Base-by-base conservation (phyloP, 2,113 vertebrate species). In the Paralichthys olivaceus region DNA sequence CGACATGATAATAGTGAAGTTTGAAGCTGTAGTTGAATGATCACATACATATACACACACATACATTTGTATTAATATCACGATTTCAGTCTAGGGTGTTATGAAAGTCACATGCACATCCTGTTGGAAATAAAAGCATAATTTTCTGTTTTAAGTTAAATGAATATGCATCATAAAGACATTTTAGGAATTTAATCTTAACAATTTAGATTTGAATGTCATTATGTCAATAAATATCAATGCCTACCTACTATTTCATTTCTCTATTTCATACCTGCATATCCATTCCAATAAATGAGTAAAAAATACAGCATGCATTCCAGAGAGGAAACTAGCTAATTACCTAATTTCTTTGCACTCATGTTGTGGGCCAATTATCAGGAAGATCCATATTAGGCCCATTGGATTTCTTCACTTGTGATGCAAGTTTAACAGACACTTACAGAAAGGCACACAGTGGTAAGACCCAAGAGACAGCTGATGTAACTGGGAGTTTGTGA, bases 311-410 rank as follows among this genome's bases (percentile, higher is more conserved):
- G 20, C 49, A 25, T 60, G 68, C 9, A 25, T 29, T 72, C 72
- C 58, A 69, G 12, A 47, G 57, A 62, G 71, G 51, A 68, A 45
- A 47, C 19, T 1, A 40, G 49, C 59, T 75, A 69, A 79, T 70
- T 59, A 19, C 77, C 26, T 49, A 49, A 49, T 49, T 17, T 19
- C 45, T 20, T 49, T 49, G 28, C 66, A 75, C 78, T 80, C 32
- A 69, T n/a, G 11, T 40, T 40, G 37, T 7, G 28, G 11, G 72
- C 65, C 70, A 72, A 56, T 85, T 74, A 79, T 77, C 81, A 79
- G 68, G 75, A 84, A 54, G 58, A 62, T 45, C 63, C 34, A 56
- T 17, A 76, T 37, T 40, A 19, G 76, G 54, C n/a, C 22, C 55
- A 25, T 49, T 47, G 45, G 17, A 47, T 63, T 54, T 49, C 5